A percentile compares a stretch with the other conserved stretches of the same genome.
Evolutionary conservation across 2,888 invertebrate species (phyloP).

Genomic region (Palloptera scutellata): DNA sequence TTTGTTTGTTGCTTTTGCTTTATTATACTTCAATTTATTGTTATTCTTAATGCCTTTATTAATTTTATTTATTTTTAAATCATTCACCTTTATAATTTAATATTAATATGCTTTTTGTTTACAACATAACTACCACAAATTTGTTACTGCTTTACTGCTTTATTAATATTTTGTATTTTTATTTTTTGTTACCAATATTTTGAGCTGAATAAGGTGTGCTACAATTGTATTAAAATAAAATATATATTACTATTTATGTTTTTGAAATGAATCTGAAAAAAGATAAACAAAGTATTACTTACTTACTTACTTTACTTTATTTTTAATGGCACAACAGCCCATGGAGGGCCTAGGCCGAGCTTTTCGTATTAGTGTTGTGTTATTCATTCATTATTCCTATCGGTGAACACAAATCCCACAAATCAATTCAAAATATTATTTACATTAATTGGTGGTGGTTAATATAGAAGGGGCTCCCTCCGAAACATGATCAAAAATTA

Average conservation of each 20-base stretch:
- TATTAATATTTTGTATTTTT: conserved; percentile 17
- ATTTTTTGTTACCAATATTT: conserved; percentile 15
- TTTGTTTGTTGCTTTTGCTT: conserved; percentile 14
- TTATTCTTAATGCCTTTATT: conserved; percentile 1
- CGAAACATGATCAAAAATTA: no score
- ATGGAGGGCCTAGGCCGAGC: no score
- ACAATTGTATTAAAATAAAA: conserved; percentile 24
- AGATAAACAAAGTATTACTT: background rate
- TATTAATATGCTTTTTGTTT: conserved; percentile 12
- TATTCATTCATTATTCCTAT: no score
- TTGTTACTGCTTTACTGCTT: conserved; percentile 25
- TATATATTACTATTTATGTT: conserved; percentile 14
- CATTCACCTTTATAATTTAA: background rate
- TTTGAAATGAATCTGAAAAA: background rate
- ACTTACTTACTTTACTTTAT: no score
- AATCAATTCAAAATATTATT: no score
- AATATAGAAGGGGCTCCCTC: no score
- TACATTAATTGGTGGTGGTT: no score
- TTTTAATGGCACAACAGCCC: no score
- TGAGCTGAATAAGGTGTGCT: conserved; percentile 43
- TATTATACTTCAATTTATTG: conserved; percentile 6
- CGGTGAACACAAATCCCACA: no score
- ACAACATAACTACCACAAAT: no score
- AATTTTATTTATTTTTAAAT: background rate
- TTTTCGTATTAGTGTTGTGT: no score